Conservation (phyloP, 2,888 invertebrate species). For the Diaperis boleti region DNA sequence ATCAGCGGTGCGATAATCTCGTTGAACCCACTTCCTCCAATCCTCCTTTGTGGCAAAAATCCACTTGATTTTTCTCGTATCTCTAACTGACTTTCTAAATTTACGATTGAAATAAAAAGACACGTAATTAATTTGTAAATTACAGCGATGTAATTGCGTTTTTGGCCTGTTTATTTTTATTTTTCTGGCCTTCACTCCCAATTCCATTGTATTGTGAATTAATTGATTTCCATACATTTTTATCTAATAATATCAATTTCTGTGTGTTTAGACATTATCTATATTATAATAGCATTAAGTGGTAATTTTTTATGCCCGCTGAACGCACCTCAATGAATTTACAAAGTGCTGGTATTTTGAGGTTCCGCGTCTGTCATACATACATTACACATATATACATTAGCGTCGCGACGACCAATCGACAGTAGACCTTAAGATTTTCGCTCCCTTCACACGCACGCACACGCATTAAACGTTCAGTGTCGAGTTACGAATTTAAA, state of each 20-base stretch:
- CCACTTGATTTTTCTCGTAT: conserved; percentile 30
- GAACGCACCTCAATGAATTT: conserved; percentile 45
- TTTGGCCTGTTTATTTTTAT: conserved; percentile 21
- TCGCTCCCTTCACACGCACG: conserved; percentile 25
- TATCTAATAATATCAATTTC: conserved; percentile 34
- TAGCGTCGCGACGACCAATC: conserved; percentile 57
- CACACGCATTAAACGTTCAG: conserved; percentile 14
- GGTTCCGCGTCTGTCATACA: conserved; percentile 49
- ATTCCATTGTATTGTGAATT: conserved; percentile 17
- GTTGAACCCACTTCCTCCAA: conserved; percentile 9
- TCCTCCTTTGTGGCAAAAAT: conserved; percentile 28
- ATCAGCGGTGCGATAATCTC: conserved; percentile 29
- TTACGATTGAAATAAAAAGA: conserved; percentile 19
- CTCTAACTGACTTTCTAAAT: conserved; percentile 33
- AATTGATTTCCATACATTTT: conserved; percentile 6
- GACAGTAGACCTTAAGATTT: conserved; percentile 53
- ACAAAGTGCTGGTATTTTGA: conserved; percentile 51
- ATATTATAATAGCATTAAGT: conserved; percentile 42
- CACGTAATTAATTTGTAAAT: conserved; percentile 1
- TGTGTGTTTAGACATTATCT: conserved; percentile 41
- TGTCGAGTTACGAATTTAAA: not conserved
- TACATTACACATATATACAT: conserved; percentile 46
- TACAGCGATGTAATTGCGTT: not conserved
- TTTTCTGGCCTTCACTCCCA: not conserved
- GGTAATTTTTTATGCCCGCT: conserved; percentile 23